phyloP scores from a whole-genome alignment of 2,113 vertebrate genomes.

The Scophthalmus maximus region DNA sequence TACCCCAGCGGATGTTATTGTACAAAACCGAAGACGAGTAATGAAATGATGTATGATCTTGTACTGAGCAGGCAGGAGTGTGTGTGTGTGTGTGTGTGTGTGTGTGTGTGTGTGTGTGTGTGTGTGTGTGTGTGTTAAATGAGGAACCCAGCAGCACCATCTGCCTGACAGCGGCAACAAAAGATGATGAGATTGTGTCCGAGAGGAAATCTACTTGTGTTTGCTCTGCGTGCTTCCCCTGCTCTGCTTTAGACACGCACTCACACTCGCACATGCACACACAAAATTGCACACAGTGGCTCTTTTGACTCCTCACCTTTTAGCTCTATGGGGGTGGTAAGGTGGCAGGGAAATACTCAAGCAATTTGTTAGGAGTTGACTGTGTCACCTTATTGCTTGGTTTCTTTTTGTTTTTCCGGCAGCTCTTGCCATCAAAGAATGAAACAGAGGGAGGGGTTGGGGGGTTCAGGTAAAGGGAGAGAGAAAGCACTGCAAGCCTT shows the following conservation, averaged over 20 bases:
- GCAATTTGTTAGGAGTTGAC: slow-evolving; percentile 72
- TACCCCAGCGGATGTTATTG: slow-evolving; percentile 77
- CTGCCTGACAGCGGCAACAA: slow-evolving; percentile 78
- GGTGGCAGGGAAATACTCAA: slow-evolving; percentile 60
- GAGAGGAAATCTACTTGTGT: slow-evolving; percentile 79
- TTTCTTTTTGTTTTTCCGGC: slow-evolving; percentile 66
- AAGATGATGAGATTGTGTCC: slow-evolving; percentile 80
- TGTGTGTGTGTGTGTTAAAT: slow-evolving; percentile 61
- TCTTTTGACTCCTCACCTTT: slow-evolving; percentile 54
- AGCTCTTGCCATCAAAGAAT: slow-evolving; percentile 41
- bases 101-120: slow-evolving; percentile 33
- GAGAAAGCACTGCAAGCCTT: slow-evolving; percentile 28
- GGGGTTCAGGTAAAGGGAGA: slow-evolving; percentile 15
- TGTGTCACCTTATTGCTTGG: slow-evolving; percentile 66
- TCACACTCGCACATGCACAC: slow-evolving; percentile 24
- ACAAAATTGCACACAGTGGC: slow-evolving; percentile 21
- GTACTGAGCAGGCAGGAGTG: slow-evolving; percentile 50
- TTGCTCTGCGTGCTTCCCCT: slow-evolving; percentile 60
- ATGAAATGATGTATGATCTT: slow-evolving; percentile 80
- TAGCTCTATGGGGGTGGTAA: slow-evolving; percentile 18
- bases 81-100: slow-evolving; percentile 50
- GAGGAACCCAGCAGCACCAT: slow-evolving; percentile 65
- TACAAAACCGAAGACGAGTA: slow-evolving; percentile 68
- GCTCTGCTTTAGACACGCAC: slow-evolving; percentile 41
- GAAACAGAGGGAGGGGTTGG: slow-evolving; percentile 16